A percentile compares a stretch with the other conserved stretches of the same genome.
phyloP scores from a whole-genome alignment of 2,888 invertebrate species.

The Caenorhabditis sp. region DNA sequence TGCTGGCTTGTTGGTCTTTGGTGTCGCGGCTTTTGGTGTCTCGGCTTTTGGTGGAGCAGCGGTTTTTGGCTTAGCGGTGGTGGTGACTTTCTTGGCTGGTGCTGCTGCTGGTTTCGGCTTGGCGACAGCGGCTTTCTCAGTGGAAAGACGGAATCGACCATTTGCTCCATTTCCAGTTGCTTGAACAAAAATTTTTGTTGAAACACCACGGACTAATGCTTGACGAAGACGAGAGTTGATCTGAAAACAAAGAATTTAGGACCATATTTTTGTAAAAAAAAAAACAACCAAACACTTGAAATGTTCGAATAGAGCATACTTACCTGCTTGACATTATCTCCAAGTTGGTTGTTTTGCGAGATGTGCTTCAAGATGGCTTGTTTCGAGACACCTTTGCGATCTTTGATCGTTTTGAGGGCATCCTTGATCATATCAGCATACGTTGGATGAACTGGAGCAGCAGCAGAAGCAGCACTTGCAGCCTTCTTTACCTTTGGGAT shows the following conservation, averaged over 20 bases:
- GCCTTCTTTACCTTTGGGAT: constrained; percentile 21
- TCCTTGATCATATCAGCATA: constrained; percentile 73
- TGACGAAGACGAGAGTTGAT: constrained; percentile 72
- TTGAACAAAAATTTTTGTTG: constrained; percentile 71
- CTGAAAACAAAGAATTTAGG: constrained; percentile 26
- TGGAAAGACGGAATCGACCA: constrained; percentile 52
- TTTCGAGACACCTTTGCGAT: constrained; percentile 73
- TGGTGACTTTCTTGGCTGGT: too few species aligned
- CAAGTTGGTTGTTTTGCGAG: constrained; percentile 72
- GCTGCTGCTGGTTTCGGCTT: constrained; percentile 7
- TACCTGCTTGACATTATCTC: constrained; percentile 35
- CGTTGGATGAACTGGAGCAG: constrained; percentile 65
- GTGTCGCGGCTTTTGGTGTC: constrained; percentile 49
- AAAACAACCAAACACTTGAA: too few species aligned
- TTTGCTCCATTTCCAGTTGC: constrained; percentile 56
- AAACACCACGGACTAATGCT: constrained; percentile 72
- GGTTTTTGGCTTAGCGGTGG: too few species aligned
- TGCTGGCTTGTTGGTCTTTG: constrained; percentile 41
- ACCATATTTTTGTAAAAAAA: too few species aligned
- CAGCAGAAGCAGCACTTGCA: neutral
- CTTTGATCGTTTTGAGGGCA: constrained; percentile 72
- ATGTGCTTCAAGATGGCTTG: constrained; percentile 74
- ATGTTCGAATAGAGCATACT: too few species aligned
- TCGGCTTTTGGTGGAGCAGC: constrained; percentile 6
- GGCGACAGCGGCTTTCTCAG: constrained; percentile 32